Evolutionary conservation across 1,140 invertebrate genomes (phyloP), one percentile per base, ranked within the genome.

Genomic region (Nasonia longicornis): DNA sequence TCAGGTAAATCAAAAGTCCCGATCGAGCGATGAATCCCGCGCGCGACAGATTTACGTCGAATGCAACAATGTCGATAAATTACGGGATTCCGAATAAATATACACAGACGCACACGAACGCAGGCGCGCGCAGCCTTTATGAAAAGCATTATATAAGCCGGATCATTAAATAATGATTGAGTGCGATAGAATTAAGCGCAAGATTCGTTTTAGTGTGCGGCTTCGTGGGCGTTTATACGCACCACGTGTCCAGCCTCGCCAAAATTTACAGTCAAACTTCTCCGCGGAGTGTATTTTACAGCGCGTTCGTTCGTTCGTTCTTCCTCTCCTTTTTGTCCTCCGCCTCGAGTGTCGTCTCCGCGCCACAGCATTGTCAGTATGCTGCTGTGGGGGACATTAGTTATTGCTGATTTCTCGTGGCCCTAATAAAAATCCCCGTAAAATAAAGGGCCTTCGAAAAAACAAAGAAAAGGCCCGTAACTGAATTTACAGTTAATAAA

Each of bases 401-500:
- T 87, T 86, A 88, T 84, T 84, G 84, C 82, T 84, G 85, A 87
- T 87, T 87, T 86, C 83, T 84, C 85, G 83, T 77, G 71, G 81
- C 83, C 84, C 85, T 84, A 87, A 87, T 87, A 87, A 87, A 88
- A 87, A 85, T 84, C 86, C 81, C 83, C 64, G 77, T 77, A 38
- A 86, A 85, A 86, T 86, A 86, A 86, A 87, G 85, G 85, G 80
- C 81, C 69, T 58, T n/a, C 52, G 16, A 52, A n/a, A 58, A 35
- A 67, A 38, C 58, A 31, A 52, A 38, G 52, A 81, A 63, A 38
- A n/a, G 52, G 75, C 7, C 63, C 2, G 3, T 35, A 74, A 45
- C n/a, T 70, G 73, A 82, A 85, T 88, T 87, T 87, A 84, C 85
- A 87, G 87, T 87, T 88, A 87, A 88, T 88, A 88, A 88, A 88